phyloP scores from a whole-genome alignment of 2,113 vertebrate species.

The Neotragus moschatus region DNA sequence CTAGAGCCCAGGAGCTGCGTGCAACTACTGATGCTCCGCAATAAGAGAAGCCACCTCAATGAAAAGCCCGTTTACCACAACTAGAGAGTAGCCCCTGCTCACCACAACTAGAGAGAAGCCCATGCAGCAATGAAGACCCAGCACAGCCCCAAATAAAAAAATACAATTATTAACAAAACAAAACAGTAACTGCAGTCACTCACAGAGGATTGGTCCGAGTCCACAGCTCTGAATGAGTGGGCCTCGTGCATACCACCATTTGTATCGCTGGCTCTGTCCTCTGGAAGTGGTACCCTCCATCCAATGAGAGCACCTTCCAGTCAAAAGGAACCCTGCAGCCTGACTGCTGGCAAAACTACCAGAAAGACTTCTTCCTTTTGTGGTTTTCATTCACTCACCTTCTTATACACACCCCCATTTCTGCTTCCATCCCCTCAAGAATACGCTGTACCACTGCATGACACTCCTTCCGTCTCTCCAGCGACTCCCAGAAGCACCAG shows the following conservation, averaged over 20 bases:
- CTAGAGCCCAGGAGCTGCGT: background rate
- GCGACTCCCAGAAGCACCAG: slow-evolving; percentile 12
- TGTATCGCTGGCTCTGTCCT: background rate
- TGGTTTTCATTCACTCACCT: background rate
- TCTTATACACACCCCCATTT: background rate
- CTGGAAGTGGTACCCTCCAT: background rate
- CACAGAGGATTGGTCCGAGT: background rate
- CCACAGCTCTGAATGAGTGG: background rate
- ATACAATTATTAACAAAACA: background rate
- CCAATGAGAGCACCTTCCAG: background rate
- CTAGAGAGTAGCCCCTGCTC: background rate
- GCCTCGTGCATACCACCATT: fast-evolving
- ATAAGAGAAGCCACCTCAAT: background rate
- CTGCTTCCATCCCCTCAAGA: background rate
- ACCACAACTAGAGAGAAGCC: no score
- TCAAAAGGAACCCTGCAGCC: background rate
- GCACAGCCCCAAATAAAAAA: background rate
- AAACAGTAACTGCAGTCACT: background rate
- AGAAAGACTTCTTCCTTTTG: background rate
- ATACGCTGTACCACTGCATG: background rate
- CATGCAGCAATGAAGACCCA: background rate
- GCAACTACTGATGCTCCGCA: no score
- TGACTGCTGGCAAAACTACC: background rate
- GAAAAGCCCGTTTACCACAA: background rate
- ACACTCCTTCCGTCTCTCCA: background rate